phyloP scores from a whole-genome alignment of 1,140 invertebrate genomes.

The Mya arenaria region DNA sequence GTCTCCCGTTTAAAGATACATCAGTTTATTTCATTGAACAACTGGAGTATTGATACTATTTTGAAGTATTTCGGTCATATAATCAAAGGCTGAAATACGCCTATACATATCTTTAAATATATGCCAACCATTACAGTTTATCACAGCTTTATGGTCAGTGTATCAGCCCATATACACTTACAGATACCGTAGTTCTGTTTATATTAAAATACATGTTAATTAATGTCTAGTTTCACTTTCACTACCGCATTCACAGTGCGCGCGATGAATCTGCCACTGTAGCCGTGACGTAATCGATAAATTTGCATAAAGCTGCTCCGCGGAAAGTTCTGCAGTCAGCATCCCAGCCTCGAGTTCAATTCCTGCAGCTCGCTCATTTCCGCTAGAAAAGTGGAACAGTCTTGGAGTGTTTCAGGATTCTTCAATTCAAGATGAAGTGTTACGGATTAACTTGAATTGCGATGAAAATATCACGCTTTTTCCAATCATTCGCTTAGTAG shows the following conservation, averaged over 20 bases:
- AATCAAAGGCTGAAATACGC: no score
- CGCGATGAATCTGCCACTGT: conserved; percentile 15
- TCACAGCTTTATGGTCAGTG: no score
- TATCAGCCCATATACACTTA: no score
- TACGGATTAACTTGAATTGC: conserved; percentile 36
- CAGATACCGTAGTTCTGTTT: no score
- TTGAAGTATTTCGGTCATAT: no score
- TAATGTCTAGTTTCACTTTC: neutral
- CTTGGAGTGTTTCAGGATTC: neutral
- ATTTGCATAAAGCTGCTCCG: conserved; percentile 54
- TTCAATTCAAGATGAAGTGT: conserved; percentile 23
- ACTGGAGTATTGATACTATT: no score
- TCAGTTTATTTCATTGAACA: no score
- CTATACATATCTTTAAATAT: no score
- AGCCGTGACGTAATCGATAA: conserved; percentile 34
- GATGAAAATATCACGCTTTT: neutral
- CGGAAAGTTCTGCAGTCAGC: conserved; percentile 45
- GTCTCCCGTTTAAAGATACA: no score
- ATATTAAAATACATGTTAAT: no score
- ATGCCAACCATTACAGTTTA: no score
- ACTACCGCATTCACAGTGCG: neutral
- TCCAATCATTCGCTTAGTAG: neutral
- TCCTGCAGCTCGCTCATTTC: conserved; percentile 41
- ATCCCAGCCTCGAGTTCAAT: conserved; percentile 48
- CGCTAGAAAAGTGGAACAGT: conserved; percentile 1